These are phyloP conservation scores for Petaurus breviceps DNA, from an alignment of 2,113 vertebrate species.

Conservation along the genomic window DNA sequence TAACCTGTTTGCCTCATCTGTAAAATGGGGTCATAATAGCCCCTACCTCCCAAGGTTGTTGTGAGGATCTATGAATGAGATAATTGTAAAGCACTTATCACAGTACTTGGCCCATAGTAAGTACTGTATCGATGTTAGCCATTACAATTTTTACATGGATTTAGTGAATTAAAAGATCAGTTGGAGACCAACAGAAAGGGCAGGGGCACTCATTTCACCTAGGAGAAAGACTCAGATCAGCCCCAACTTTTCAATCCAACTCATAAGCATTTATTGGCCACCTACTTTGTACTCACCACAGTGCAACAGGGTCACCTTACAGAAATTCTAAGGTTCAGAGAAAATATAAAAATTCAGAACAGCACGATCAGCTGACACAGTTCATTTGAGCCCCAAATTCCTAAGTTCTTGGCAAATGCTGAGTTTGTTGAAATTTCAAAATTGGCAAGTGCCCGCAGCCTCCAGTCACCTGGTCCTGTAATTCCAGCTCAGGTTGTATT, in stretches of 20 bases:
- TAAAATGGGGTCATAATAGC: background rate
- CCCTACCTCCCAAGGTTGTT: no score
- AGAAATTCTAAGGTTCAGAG: background rate
- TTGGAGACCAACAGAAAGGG: background rate
- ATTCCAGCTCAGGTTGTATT: background rate
- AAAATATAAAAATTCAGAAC: background rate
- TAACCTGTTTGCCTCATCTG: background rate
- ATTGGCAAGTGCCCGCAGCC: constrained; percentile 46
- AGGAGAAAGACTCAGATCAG: background rate
- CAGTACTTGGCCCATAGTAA: background rate
- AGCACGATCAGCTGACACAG: background rate
- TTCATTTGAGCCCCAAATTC: background rate
- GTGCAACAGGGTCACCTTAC: background rate
- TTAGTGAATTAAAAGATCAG: background rate
- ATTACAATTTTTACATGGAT: background rate
- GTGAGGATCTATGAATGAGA: background rate
- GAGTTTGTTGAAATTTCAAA: constrained; percentile 30
- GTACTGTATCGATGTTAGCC: no score
- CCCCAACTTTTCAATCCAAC: background rate
- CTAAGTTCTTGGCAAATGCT: background rate
- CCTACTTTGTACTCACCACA: background rate
- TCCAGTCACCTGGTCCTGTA: constrained; percentile 41
- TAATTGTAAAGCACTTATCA: background rate
- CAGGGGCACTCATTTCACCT: background rate
- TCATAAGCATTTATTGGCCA: background rate